Base-by-base conservation (phyloP, 2,113 vertebrate species). In the Festucalex cinctus region DNA sequence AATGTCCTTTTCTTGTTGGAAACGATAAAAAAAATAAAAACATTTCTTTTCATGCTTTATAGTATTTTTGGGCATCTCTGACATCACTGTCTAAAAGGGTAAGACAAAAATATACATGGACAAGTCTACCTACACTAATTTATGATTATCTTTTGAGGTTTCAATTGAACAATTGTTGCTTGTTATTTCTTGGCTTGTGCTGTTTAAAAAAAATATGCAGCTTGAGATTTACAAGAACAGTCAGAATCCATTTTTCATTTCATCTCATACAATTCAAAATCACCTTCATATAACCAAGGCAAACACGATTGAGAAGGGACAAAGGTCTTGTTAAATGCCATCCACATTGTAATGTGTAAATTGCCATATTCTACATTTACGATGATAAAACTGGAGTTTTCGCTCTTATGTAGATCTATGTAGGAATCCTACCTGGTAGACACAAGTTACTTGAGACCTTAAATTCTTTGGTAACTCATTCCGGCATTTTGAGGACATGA, bases 391-490 rank as follows among this genome's bases (percentile, higher is more conserved):
- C 14, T 56, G 53, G 53, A 6, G 24, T 14, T 28, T 56, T 56
- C 28, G 24, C 13, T 54, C 20, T 9, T 24, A 1, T 24, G 8
- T 19, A 14, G 51, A 26, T 54, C 22, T 54, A 54, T 53, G 9
- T 53, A 54, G 10, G 19, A 26, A 26, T 54, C 51, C 22, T 14
- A 1, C 9, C 17, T 20, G 17, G 26, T 58, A 26, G 20, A 16
- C 14, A 10, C 37, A 12, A 39, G 7, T 61, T 61, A 69, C 8
- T n/a, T n/a, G 0, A 71, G 9, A 46, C 14, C 43, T 41, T 67
- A 14, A 65, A 58, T 59, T 39, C 14, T 69, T 66, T 56, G 54
- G 54, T 57, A 57, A 57, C 54, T 9, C 48, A 46, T 46, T 46
- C 43, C 43, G 17, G 8, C 26, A 32, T 17, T 57, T 57, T 7